Conservation (phyloP, 2,113 vertebrate species). For the Colaptes auratus region DNA sequence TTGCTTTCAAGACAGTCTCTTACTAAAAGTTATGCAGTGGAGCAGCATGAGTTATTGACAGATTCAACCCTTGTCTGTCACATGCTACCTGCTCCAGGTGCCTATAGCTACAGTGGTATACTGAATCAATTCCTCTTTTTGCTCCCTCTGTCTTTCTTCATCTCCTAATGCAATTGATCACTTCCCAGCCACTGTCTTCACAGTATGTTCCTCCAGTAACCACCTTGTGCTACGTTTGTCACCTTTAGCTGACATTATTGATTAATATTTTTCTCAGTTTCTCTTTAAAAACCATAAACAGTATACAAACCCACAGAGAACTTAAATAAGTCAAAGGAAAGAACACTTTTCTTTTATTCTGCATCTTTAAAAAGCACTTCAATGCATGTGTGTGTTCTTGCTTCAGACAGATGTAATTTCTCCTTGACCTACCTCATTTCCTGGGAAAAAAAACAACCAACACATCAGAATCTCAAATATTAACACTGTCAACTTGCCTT, state of each 20-base stretch:
- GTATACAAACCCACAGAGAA: background rate
- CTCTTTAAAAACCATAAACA: constrained; percentile 9
- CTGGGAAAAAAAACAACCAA: background rate
- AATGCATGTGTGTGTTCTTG: background rate
- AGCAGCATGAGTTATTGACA: constrained; percentile 45
- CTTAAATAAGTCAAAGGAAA: constrained; percentile 29
- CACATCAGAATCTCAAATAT: constrained; percentile 11
- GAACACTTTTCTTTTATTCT: constrained; percentile 2
- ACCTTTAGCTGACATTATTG: constrained; percentile 48
- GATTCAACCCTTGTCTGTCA: constrained; percentile 8
- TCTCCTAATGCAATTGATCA: constrained; percentile 42
- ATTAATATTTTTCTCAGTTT: constrained; percentile 38
- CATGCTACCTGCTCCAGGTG: constrained; percentile 34
- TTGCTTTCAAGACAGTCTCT: constrained; percentile 28
- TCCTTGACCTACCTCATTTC: constrained; percentile 42
- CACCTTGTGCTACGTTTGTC: constrained; percentile 25
- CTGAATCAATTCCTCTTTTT: constrained; percentile 39
- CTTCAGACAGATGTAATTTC: constrained; percentile 43
- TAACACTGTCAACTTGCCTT: constrained; percentile 39
- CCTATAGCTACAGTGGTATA: constrained; percentile 9
- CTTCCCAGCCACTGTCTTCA: background rate
- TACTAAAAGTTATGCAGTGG: constrained; percentile 18
- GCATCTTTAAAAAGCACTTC: background rate
- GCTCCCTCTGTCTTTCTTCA: constrained; percentile 37
- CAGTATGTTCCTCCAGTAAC: background rate